A percentile compares a stretch with the other conserved stretches of the same genome.
Evolutionary conservation across 53 echinoderm and acorn worm genomes (phyloP).

Genomic region (Patiria pectinifera): DNA sequence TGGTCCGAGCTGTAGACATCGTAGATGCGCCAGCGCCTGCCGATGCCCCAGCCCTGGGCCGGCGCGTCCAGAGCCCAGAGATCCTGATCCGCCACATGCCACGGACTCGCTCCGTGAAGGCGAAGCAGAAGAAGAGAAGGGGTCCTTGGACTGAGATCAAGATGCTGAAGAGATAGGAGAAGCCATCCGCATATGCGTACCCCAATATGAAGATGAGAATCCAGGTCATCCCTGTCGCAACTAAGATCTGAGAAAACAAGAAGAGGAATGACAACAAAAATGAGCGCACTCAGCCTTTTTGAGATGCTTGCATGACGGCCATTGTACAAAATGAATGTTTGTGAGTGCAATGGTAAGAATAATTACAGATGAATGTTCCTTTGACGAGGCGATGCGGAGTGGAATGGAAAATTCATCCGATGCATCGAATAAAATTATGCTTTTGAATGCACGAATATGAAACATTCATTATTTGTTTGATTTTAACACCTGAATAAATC

Average conservation of each 20-base stretch:
- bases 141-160: conserved; percentile 19
- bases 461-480: no score
- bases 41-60: neutral
- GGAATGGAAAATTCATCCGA: no score
- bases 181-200: neutral
- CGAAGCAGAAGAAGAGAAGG: conserved; percentile 22
- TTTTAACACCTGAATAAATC: no score
- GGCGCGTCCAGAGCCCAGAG: neutral
- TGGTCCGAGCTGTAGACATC: no score
- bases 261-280: neutral
- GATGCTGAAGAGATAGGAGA: conserved; percentile 23
- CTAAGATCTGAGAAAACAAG: neutral
- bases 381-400: no score
- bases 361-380: no score
- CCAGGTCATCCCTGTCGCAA: conserved; percentile 15
- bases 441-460: no score
- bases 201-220: conserved; percentile 26
- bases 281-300: no score
- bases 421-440: no score
- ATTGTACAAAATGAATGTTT: no score
- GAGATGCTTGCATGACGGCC: no score
- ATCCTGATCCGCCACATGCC: conserved; percentile 1
- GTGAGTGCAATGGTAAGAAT: no score
- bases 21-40: neutral
- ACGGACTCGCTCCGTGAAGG: conserved; percentile 15